Evolutionary conservation across 2,797 vertebrate species (phyloP), one percentile per base, ranked within the genome.

Genomic region (Orientallactaga sibirica): DNA sequence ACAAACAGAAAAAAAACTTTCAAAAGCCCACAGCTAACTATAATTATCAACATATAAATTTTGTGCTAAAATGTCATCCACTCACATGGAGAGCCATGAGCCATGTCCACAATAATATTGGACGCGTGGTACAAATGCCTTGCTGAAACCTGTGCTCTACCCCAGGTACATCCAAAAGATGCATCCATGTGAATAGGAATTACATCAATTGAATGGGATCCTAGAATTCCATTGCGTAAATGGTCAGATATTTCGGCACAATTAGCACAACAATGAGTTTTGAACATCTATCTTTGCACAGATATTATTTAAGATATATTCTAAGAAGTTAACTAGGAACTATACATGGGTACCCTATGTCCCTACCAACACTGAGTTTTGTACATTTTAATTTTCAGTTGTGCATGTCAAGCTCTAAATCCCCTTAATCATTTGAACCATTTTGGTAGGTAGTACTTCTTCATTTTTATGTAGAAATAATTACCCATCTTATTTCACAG

Each of bases 391-490:
- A 5, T 62, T 62, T 93, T 86, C 10, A 88, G 24, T 52, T 81
- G 43, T 24, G 41, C 43, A 16, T 58, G 25, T 25, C 19, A 19
- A 68, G 93, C 52, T 33, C 66, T 67, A 83, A 82, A 58, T 19
- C 20, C 29, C 37, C 37, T 71, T 92, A 33, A 25, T 86, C 43
- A 33, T 74, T 67, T 88, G 48, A 83, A 20, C 18, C 41, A 43
- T 62, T 93, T 88, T 58, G 20, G 12, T 76, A 79, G 7, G 71
- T 33, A 71, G 1, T 7, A n/a, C 22, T 61, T 93, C 52, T 81
- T 89, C 41, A 84, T 66, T 70, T 93, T 83, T 82, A 78, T 55
- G 71, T 79, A 55, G 91, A 87, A 92, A 81, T 68, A 77, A 77
- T n/a, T 52, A 81, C 33, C 41, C 15, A 61, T 15, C 94, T 81